phyloP scores from a whole-genome alignment of 2,888 invertebrate genomes.

The Rugalucina vietnamica region DNA sequence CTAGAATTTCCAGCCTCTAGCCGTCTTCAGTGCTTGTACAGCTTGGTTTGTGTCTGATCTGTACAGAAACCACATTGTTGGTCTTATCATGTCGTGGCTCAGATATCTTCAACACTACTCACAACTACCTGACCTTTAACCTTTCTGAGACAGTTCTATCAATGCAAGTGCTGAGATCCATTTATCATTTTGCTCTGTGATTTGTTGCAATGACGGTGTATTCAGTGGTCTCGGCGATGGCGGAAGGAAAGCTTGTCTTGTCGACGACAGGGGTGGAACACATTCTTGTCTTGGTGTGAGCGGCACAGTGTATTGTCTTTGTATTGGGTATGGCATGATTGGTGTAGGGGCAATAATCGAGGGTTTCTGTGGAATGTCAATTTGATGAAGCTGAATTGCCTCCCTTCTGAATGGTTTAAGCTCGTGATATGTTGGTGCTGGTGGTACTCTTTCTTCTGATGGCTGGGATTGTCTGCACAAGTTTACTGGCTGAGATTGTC shows the following conservation, averaged over 20 bases:
- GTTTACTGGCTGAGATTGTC: background rate
- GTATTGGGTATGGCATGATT: constrained; percentile 7
- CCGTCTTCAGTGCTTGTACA: no score
- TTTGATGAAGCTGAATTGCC: constrained; percentile 13
- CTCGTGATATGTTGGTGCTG: background rate
- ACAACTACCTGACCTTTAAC: background rate
- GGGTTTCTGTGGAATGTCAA: background rate
- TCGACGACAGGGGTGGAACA: constrained; percentile 6
- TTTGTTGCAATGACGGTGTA: constrained; percentile 18
- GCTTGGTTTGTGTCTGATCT: no score
- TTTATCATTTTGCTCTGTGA: constrained; percentile 75
- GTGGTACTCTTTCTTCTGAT: background rate
- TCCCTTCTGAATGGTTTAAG: background rate
- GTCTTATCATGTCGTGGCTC: no score
- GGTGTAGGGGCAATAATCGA: constrained; percentile 9
- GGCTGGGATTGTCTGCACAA: constrained; percentile 4
- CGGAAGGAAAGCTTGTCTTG: constrained; percentile 3
- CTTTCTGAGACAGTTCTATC: constrained; percentile 78
- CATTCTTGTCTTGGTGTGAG: background rate
- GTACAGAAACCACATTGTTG: no score
- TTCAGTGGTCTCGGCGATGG: constrained; percentile 30
- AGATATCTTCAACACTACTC: no score
- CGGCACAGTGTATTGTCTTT: constrained; percentile 17
- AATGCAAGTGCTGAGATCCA: constrained; percentile 79
- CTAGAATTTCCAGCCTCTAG: no score